Evolutionary conservation across 2,113 vertebrate species (phyloP), one percentile per base, ranked within the genome.

Genomic region (Glareola pratincola): DNA sequence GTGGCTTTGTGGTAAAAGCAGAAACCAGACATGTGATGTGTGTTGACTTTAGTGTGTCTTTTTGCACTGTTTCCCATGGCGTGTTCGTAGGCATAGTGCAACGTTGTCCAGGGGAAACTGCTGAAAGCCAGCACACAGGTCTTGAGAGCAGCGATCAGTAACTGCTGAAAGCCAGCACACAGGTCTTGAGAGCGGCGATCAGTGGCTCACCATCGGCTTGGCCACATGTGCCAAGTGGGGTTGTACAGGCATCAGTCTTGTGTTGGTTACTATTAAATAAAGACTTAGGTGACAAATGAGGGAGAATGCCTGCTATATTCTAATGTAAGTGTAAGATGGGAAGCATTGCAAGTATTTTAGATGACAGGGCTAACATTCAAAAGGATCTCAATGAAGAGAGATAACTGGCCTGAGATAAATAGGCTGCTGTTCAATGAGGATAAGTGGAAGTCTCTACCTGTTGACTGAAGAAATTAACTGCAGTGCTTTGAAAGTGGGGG

Each of bases 201-300:
- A 36, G 4, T 0, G 2, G 1, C 22, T 92, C 60, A 62, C 6
- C 4, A 11, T 36, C 32, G 63, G 22, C 20, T 41, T 75, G 37
- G 29, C 29, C n/a, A n/a, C 21, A 27, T 0, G 0, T 15, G 41
- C 12, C 15, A 39, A 54, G 11, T 12, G 5, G 6, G 27, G 4
- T 18, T 64, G 13, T 34, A 13, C 3, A 7, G 9, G 3, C 13
- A 57, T 62, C 27, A 24, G 14, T 36, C 21, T 63, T 62, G 14
- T 53, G 62, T 37, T 82, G 17, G 14, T 14, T 78, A 14, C 27
- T 41, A 11, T 6, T 68, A 32, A 83, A 45, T 37, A 56, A 79
- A 43, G 11, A 23, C 10, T 53, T 57, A 32, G 41, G 7, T 75
- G n/a, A 54, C 32, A 78, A 88, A 67, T 1, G 2, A 47, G 48